phyloP scores from a whole-genome alignment of 1,140 invertebrate species.

The Procambarus clarkii region DNA sequence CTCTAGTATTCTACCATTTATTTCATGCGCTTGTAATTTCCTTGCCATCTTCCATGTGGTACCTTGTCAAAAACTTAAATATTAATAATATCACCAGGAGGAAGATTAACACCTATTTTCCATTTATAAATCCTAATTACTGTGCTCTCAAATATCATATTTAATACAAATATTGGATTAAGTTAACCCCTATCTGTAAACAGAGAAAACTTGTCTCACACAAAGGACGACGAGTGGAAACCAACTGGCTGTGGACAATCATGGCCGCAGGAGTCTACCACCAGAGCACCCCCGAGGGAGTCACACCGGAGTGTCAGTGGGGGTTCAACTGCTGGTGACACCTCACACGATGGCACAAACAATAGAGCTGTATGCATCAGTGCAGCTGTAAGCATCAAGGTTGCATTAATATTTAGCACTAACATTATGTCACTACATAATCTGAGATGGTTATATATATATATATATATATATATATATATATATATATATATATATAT shows the following conservation, averaged over 20 bases:
- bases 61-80: too few species aligned
- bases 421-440: too few species aligned
- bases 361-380: conserved; percentile 37
- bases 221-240: neutral
- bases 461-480: conserved; percentile 5
- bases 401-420: too few species aligned
- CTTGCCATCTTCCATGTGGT: too few species aligned
- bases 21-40: too few species aligned
- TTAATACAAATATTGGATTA: too few species aligned
- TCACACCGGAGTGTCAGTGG: conserved; percentile 15
- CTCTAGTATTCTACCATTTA: too few species aligned
- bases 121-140: too few species aligned
- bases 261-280: neutral
- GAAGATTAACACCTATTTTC: too few species aligned
- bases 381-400: conserved; percentile 27
- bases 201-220: neutral
- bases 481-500: neutral
- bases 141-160: too few species aligned
- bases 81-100: too few species aligned
- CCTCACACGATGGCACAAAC: conserved; percentile 40
- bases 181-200: neutral
- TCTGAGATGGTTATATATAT: neutral
- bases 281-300: neutral
- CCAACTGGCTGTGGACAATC: neutral
- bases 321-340: neutral